Percentiles rank a stretch among this genome's conserved stretches.
Conservation (phyloP, 2,797 vertebrate genomes). For the Halcyon smyrnensis region DNA sequence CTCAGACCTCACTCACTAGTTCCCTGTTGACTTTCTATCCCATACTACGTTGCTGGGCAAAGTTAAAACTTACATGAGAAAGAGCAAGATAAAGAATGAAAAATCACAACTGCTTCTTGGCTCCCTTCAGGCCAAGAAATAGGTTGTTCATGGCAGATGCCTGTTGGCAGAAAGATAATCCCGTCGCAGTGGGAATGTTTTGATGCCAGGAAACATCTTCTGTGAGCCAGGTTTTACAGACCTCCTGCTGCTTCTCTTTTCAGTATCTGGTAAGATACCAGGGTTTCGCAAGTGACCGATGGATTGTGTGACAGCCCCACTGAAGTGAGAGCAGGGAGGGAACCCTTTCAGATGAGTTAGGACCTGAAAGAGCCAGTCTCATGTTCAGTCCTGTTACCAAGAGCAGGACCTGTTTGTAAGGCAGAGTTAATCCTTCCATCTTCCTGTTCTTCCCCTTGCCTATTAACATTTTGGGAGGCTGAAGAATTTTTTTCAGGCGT, state of each 20-base stretch:
- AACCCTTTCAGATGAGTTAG: too few relatives aligned
- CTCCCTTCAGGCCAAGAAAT: not conserved
- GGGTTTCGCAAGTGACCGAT: accelerated
- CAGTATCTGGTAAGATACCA: not conserved
- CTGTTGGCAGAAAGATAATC: not conserved
- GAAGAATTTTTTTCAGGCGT: not conserved
- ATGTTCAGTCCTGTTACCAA: not conserved
- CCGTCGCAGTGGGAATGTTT: not conserved
- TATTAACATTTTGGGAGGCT: not conserved
- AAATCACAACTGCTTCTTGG: not conserved
- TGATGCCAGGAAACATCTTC: not conserved
- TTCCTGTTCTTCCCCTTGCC: not conserved
- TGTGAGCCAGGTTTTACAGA: not conserved
- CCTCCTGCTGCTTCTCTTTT: not conserved
- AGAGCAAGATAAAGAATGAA: not conserved
- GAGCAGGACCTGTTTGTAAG: not conserved
- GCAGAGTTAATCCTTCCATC: not conserved
- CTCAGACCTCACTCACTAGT: not conserved
- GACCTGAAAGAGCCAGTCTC: not conserved
- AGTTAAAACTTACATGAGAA: not conserved
- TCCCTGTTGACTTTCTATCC: not conserved
- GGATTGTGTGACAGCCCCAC: not conserved
- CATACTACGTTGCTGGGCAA: not conserved
- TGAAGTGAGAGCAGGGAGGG: not conserved
- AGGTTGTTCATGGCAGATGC: not conserved